Evolutionary conservation across 2,797 vertebrate species (phyloP).

Genomic region (Craterocephalus amniculus): DNA sequence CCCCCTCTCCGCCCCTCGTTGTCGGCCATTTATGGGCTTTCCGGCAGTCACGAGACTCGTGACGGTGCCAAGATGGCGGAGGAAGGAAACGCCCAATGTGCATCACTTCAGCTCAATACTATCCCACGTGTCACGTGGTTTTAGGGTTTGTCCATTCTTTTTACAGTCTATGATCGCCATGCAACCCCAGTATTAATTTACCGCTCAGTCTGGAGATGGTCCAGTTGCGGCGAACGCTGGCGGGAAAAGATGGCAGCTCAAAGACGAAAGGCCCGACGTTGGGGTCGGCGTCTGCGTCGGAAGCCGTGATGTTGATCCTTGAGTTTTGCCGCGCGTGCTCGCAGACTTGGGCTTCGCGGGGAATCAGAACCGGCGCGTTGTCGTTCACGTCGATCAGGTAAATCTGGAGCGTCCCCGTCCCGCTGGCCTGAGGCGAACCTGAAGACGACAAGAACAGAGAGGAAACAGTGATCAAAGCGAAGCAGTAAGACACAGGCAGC

Average conservation of each 20-base stretch:
- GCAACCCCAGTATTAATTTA: slow-evolving; percentile 65
- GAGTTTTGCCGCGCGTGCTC: slow-evolving; percentile 87
- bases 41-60: too few species aligned
- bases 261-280: slow-evolving; percentile 96
- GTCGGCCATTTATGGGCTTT: too few species aligned
- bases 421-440: slow-evolving; percentile 94
- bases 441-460: slow-evolving; percentile 16
- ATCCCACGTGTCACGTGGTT: too few species aligned
- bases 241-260: slow-evolving; percentile 90
- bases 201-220: slow-evolving; percentile 93
- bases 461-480: slow-evolving; percentile 28
- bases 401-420: slow-evolving; percentile 96
- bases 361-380: slow-evolving; percentile 92
- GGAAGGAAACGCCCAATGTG: too few species aligned
- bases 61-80: too few species aligned
- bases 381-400: slow-evolving; percentile 98
- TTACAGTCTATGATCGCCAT: too few species aligned
- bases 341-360: slow-evolving; percentile 93
- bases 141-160: too few species aligned
- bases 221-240: slow-evolving; percentile 93
- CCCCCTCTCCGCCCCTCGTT: too few species aligned
- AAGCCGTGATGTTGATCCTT: slow-evolving; percentile 93
- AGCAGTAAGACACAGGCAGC: slow-evolving; percentile 16
- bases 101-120: too few species aligned
- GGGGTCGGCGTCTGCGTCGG: slow-evolving; percentile 91